Percentiles rank a stretch among this genome's conserved stretches.
phyloP scores from a whole-genome alignment of 1,140 invertebrate species.

The Caenorhabditis elegans region WBcel235 BX284606.5:695001-695500 shows the following conservation, averaged over 20 bases:
- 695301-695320: conserved; percentile 35
- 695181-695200: neutral
- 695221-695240: too few relatives aligned
- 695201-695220: neutral
- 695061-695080: neutral
- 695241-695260: too few relatives aligned
- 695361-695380: conserved; percentile 40
- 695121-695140: conserved; percentile 19
- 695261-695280: conserved; percentile 31
- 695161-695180: neutral
- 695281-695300: conserved; percentile 30
- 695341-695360: conserved; percentile 39
- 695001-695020: too few relatives aligned
- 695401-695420: conserved; percentile 25
- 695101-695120: neutral
- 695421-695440: conserved; percentile 23
- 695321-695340: conserved; percentile 43
- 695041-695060: neutral
- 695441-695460: neutral
- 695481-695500: neutral
- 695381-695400: conserved; percentile 37
- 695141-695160: neutral
- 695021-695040: too few relatives aligned
- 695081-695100: neutral
- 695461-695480: conserved; percentile 26